Evolutionary conservation across 2,888 invertebrate genomes (phyloP).

Genomic region (Catocala sponsa): DNA sequence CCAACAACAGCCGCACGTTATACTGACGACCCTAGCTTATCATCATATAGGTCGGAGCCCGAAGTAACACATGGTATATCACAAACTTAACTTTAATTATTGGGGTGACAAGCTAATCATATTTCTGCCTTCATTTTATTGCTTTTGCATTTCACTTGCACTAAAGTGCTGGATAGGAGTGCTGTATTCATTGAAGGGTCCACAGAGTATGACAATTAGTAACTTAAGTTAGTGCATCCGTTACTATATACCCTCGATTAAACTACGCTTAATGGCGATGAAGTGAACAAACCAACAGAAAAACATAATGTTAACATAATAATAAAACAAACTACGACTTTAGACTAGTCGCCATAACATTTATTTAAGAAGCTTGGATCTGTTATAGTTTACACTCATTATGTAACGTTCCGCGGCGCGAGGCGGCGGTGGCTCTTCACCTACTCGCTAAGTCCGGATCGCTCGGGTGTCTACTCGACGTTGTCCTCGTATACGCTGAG

Average conservation of each 20-base stretch:
- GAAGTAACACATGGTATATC: neutral
- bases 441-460: conserved; percentile 13
- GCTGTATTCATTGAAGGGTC: neutral
- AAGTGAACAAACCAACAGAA: conserved; percentile 50
- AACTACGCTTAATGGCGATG: conserved; percentile 49
- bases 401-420: neutral
- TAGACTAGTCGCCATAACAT: conserved; percentile 7
- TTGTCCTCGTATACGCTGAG: neutral
- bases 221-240: conserved; percentile 11
- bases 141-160: neutral
- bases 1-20: conserved; percentile 63
- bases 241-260: conserved; percentile 13
- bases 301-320: conserved; percentile 40
- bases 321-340: conserved; percentile 24
- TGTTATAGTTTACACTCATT: neutral
- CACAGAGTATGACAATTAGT: conserved; percentile 5
- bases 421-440: conserved; percentile 64
- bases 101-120: neutral
- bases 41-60: neutral
- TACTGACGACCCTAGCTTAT: conserved; percentile 31
- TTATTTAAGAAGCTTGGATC: neutral
- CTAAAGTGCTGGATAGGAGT: neutral
- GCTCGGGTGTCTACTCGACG: neutral
- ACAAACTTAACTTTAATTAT: neutral
- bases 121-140: neutral